A percentile compares a stretch with the other conserved stretches of the same genome.
These are phyloP conservation scores for Rhabdornis inornatus DNA, from an alignment of 2,113 vertebrate genomes.

Conservation along the genomic window DNA sequence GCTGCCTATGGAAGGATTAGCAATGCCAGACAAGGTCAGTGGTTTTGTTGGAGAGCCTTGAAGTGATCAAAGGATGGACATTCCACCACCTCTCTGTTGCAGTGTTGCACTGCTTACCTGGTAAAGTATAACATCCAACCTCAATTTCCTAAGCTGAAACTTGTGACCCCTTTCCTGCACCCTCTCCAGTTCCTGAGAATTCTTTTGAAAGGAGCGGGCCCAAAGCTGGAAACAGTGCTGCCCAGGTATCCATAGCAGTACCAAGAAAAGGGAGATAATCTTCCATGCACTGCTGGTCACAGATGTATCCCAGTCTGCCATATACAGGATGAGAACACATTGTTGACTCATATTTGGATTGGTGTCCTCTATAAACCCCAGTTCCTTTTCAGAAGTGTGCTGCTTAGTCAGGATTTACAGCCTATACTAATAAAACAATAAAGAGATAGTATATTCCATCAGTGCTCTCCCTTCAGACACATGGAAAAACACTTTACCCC, in stretches of 20 bases:
- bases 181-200: background rate
- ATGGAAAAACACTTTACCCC: background rate
- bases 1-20: background rate
- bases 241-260: background rate
- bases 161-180: background rate
- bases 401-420: background rate
- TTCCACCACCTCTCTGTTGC: background rate
- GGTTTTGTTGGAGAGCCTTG: background rate
- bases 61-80: background rate
- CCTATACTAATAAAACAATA: background rate
- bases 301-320: background rate
- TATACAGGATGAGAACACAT: background rate
- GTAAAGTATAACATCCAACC: background rate
- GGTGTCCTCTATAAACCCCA: background rate
- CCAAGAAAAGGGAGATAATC: background rate
- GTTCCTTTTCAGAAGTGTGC: background rate
- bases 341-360: background rate
- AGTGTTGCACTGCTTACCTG: background rate
- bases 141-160: background rate
- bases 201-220: background rate
- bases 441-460: background rate
- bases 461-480: background rate
- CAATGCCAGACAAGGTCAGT: background rate
- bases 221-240: background rate
- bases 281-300: background rate